Base-by-base conservation (phyloP, 2,888 invertebrate genomes). In the Synanthedon tipuliformis region DNA sequence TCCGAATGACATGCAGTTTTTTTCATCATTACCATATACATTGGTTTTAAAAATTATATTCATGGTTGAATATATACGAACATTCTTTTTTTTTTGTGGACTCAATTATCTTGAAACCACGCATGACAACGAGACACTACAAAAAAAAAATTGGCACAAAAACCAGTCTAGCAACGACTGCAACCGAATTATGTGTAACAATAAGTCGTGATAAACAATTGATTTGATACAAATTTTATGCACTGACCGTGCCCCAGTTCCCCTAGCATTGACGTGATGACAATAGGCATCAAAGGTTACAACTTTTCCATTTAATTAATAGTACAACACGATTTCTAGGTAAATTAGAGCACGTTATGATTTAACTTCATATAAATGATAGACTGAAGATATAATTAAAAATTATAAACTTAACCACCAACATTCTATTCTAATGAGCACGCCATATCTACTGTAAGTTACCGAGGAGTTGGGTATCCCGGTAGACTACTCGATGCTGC, bases 231-330 rank as follows among this genome's bases (percentile, higher is more conserved):
- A 50, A 54, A 58, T 53, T 56, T 52, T 52, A 55, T 48, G 40
- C 53, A n/a, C 51, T 54, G 59, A 50, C 58, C 59, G 49, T 59
- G 59, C 55, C 51, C 59, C 40, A 56, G 59, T 59, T 59, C 53
- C 50, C 40, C 41, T 16, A 49, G 11, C 49, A 49, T 49, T 49
- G 49, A 49, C 49, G 16, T 49, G 41, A 56, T 49, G 41, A 56
- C 55, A 56, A 56, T 56, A 53, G 51, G 41, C 48, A 55, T 48
- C 55, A 55, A 54, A 56, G 55, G 55, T 54, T 56, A 54, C n/a
- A 40, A 27, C 45, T 23, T 23, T 23, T 55, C 48, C 51, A 41
- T 50, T 23, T 53, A 55, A 54, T 27, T 50, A 40, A 52, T 53
- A 53, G 50, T 34, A 53, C 55, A 40, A 45, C 51, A 40, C 40